A percentile compares a stretch with the other conserved stretches of the same genome.
Evolutionary conservation across 2,113 vertebrate genomes (phyloP).

Genomic region (Notechis scutatus): DNA sequence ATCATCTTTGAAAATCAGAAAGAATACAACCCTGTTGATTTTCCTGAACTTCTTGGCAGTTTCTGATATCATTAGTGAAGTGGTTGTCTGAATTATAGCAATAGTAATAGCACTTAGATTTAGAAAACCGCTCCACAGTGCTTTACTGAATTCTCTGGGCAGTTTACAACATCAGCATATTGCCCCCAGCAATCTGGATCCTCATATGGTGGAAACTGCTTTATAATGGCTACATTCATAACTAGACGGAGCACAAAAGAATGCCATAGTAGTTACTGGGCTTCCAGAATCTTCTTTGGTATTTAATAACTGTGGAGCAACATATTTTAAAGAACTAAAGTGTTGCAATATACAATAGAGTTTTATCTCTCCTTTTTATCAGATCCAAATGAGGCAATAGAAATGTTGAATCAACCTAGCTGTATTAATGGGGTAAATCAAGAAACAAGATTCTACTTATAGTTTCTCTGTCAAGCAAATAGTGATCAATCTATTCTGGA

Average conservation of each 20-base stretch:
- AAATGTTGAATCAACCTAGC: background rate
- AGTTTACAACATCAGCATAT: background rate
- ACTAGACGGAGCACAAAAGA: background rate
- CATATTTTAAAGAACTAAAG: background rate
- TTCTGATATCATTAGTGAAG: background rate
- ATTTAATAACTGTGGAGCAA: background rate
- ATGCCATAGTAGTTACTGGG: background rate
- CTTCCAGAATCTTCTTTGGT: background rate
- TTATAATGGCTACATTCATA: background rate
- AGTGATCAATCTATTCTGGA: background rate
- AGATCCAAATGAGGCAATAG: background rate
- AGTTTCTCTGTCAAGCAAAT: background rate
- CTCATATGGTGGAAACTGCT: background rate
- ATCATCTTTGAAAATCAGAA: background rate
- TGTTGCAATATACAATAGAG: background rate
- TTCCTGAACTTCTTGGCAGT: background rate
- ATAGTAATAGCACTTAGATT: background rate
- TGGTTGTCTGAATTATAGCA: background rate
- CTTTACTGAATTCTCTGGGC: background rate
- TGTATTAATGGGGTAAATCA: background rate
- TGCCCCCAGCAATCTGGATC: background rate
- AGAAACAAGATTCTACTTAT: background rate
- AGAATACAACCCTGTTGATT: background rate
- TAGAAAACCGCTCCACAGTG: background rate
- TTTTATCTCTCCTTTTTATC: background rate